Base-by-base conservation (phyloP, 2,113 vertebrate genomes). In the rabbit (Oryctolagus cuniculus) region DNA sequence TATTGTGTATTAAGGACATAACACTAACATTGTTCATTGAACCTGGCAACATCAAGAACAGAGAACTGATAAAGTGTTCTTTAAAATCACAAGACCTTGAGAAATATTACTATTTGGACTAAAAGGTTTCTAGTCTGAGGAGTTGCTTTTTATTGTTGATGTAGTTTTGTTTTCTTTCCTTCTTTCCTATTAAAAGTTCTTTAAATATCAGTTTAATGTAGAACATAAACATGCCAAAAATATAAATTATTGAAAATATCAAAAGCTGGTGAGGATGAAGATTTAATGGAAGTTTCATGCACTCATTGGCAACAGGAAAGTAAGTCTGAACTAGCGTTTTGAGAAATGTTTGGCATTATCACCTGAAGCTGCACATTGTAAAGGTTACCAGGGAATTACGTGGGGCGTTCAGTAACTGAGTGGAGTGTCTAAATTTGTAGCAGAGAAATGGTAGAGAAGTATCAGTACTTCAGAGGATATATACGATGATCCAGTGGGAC, bases 31-130 rank as follows among this genome's bases (percentile, higher is more conserved):
- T 83, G 69, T 91, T 96, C 31, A 81, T 24, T 79, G 63, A 90
- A 90, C 53, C 31, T 70, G 89, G n/a, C 25, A 92, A 83, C 69
- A 83, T 58, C 1, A 5, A 44, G 38, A 94, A 87, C 34, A 91
- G 58, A 94, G 24, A 96, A 36, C 21, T 38, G 84, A 90, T 86
- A 90, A 87, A 82, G 53, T 78, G 36, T 51, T 89, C 49, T 81
- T 67, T 82, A 93, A 74, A 91, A 73, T 67, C 17, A 10, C 21
- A 64, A 81, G 64, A 90, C 89, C 82, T 78, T 96, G 85, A 96
- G 49, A 90, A 94, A 81, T 31, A n/a, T 36, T 95, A 44, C 17
- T 92, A 72, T 90, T 93, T 12, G 85, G 89, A 95, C 90, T 38
- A 87, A 90, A 91, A 89, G 49, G 22, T 4, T 51, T 94, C 24